Percentiles rank a stretch among this genome's conserved stretches.
These are phyloP conservation scores for Lagria hirta DNA, from an alignment of 2,888 invertebrate genomes.

Conservation along the genomic window DNA sequence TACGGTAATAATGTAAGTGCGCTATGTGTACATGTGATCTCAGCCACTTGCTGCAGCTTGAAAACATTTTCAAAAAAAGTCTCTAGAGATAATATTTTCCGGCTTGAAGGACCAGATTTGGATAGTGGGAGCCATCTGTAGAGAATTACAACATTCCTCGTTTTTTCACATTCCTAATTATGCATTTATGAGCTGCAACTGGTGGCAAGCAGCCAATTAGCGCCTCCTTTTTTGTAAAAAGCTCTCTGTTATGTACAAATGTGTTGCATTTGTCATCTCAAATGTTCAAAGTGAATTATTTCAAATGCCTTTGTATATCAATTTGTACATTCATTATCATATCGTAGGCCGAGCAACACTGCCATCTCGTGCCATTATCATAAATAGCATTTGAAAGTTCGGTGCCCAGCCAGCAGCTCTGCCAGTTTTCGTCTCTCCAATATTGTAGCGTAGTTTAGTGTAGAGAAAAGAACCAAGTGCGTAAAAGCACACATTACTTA, in stretches of 20 bases:
- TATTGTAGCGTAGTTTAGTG: constrained; percentile 15
- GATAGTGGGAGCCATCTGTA: neutral
- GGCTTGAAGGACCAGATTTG: neutral
- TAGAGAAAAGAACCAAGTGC: constrained; percentile 42
- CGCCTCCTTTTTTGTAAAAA: constrained; percentile 43
- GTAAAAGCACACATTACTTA: constrained; percentile 37
- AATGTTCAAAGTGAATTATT: constrained; percentile 36
- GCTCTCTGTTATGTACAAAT: constrained; percentile 40
- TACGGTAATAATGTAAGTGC: constrained; percentile 25
- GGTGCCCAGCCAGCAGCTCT: constrained; percentile 38
- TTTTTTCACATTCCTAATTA: constrained; percentile 17
- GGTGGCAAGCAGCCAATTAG: constrained; percentile 16
- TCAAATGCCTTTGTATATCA: constrained; percentile 54
- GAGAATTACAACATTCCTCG: constrained; percentile 10
- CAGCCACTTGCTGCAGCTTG: constrained; percentile 15
- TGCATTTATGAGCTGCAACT: constrained; percentile 6
- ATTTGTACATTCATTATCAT: constrained; percentile 53
- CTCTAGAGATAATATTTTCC: neutral
- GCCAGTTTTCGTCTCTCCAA: constrained; percentile 31
- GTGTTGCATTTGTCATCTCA: constrained; percentile 29
- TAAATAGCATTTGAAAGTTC: constrained; percentile 31
- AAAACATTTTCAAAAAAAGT: neutral
- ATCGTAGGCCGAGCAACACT: constrained; percentile 52
- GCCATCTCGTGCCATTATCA: constrained; percentile 52
- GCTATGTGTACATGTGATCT: constrained; percentile 31